phyloP scores from a whole-genome alignment of 2,888 invertebrate genomes.

The Eueremaeus valkanovi region DNA sequence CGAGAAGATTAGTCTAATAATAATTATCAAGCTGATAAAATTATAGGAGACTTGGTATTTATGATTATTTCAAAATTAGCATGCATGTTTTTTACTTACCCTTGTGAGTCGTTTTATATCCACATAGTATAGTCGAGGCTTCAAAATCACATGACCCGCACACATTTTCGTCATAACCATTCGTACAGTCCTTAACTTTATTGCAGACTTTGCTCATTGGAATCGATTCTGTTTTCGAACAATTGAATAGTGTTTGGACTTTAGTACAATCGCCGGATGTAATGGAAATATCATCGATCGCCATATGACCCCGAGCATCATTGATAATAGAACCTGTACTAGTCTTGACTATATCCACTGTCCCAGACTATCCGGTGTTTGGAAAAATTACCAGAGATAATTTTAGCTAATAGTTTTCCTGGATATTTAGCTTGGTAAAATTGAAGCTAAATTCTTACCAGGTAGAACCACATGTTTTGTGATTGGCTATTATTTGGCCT shows the following conservation, averaged over 20 bases:
- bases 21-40: too few relatives aligned
- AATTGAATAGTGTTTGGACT: neutral
- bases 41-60: too few relatives aligned
- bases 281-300: constrained; percentile 12
- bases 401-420: neutral
- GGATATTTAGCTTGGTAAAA: neutral
- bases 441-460: neutral
- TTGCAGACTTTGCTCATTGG: neutral
- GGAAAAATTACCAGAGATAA: too few relatives aligned
- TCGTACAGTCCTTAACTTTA: constrained; percentile 12
- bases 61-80: too few relatives aligned
- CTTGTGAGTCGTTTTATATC: too few relatives aligned
- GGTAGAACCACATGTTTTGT: constrained; percentile 7
- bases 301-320: too few relatives aligned
- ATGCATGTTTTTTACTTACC: too few relatives aligned
- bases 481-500: neutral
- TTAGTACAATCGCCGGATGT: neutral
- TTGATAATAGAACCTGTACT: too few relatives aligned
- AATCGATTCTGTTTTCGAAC: neutral
- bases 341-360: too few relatives aligned
- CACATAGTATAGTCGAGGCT: too few relatives aligned
- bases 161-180: constrained; percentile 12
- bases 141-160: constrained; percentile 29
- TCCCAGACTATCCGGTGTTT: too few relatives aligned
- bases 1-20: too few relatives aligned